Evolutionary conservation across 2,113 vertebrate genomes (phyloP).

Genomic region (Psilopogon haemacephalus): DNA sequence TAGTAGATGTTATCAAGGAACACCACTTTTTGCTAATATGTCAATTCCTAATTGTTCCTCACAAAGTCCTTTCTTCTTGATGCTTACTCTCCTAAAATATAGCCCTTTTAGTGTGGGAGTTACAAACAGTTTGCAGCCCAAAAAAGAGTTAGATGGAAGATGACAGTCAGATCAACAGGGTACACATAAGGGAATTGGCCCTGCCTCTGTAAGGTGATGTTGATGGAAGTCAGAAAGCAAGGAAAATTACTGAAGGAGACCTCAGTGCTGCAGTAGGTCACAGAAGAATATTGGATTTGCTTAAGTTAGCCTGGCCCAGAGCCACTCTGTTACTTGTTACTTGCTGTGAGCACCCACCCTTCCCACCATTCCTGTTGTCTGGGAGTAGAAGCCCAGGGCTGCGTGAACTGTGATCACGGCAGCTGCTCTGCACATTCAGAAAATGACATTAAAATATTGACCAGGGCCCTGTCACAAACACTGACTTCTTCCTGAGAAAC

Average conservation of each 20-base stretch:
- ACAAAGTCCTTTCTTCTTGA: not conserved
- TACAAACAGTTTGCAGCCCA: not conserved
- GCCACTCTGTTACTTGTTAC: not conserved
- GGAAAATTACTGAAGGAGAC: conserved; percentile 15
- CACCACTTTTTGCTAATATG: not conserved
- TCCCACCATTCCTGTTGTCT: not conserved
- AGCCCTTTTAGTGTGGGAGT: not conserved
- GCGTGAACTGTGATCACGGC: not conserved
- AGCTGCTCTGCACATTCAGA: not conserved
- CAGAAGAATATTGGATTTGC: not conserved
- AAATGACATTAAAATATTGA: not conserved
- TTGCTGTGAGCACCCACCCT: not conserved
- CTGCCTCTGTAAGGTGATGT: not conserved
- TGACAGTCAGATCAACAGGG: not conserved
- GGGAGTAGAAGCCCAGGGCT: not conserved
- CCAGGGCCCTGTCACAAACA: not conserved
- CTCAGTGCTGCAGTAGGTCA: not conserved
- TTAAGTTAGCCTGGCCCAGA: not conserved
- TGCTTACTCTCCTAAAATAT: not conserved
- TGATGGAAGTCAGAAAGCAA: not conserved
- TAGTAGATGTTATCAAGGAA: not conserved
- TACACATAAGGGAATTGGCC: not conserved
- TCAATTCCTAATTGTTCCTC: not conserved
- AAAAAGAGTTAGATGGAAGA: not conserved
- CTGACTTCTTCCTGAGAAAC: not conserved